phyloP scores from a whole-genome alignment of 2,888 invertebrate genomes.

The Cheiracanthium punctorium region DNA sequence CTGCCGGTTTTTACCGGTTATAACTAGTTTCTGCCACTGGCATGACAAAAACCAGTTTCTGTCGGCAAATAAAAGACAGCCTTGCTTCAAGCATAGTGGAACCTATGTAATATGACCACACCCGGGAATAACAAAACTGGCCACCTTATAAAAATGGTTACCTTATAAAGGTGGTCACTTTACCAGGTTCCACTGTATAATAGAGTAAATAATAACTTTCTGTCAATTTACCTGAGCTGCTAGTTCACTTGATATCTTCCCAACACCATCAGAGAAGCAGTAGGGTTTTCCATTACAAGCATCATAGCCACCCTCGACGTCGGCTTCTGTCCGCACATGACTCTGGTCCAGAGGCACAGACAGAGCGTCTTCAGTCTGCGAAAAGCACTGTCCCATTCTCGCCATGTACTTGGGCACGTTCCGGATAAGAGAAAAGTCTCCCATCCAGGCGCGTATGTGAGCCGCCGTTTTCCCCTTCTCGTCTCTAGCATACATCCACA shows the following conservation, averaged over 20 bases:
- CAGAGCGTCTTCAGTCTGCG: conserved; percentile 48
- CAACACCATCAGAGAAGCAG: conserved; percentile 69
- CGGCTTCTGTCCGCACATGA: conserved; percentile 12
- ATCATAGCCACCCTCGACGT: conserved; percentile 30
- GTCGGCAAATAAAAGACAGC: too few species aligned
- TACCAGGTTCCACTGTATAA: too few species aligned
- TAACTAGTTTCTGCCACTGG: neutral
- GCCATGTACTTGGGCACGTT: conserved; percentile 71
- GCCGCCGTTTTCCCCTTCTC: conserved; percentile 37
- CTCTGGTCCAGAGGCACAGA: conserved; percentile 21
- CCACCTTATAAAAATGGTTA: too few species aligned
- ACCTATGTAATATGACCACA: too few species aligned
- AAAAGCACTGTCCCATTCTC: conserved; percentile 72
- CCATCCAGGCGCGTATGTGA: conserved; percentile 68
- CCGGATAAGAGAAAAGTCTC: conserved; percentile 68
- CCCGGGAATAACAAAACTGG: too few species aligned
- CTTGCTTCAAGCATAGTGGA: too few species aligned
- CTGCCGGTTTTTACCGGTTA: conserved; percentile 6
- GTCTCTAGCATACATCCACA: conserved; percentile 70
- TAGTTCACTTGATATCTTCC: conserved; percentile 63
- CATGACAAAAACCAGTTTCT: conserved; percentile 23
- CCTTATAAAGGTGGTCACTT: too few species aligned
- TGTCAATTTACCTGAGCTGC: conserved; percentile 44
- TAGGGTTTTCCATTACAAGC: conserved; percentile 28
- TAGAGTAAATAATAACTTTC: too few species aligned